These are phyloP conservation scores for Leptinotarsa defecta DNA, from an alignment of 1,140 invertebrate genomes.

Conservation along the genomic window DNA sequence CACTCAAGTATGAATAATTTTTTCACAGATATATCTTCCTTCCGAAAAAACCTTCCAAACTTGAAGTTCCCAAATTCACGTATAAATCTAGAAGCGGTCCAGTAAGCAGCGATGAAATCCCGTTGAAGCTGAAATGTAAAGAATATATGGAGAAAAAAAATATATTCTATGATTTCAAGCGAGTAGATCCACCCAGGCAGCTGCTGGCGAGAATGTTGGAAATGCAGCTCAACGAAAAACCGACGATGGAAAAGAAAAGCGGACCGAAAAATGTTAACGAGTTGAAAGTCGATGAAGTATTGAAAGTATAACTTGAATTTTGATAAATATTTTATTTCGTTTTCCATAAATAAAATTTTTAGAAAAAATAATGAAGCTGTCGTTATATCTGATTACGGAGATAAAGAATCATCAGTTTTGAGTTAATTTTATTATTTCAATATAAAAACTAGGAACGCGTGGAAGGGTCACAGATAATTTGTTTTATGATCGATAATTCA, in stretches of 20 bases:
- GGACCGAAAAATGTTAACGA: background rate
- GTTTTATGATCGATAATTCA: too few species aligned
- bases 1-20: constrained; percentile 3
- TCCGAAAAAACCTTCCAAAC: background rate
- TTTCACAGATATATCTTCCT: constrained; percentile 19
- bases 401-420: too few species aligned
- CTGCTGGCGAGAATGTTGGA: constrained; percentile 45
- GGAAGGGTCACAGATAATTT: too few species aligned
- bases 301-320: background rate
- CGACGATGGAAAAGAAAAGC: constrained; percentile 31
- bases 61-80: background rate
- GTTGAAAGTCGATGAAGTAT: background rate
- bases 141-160: constrained; percentile 49
- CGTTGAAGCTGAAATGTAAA: constrained; percentile 39
- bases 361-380: too few species aligned
- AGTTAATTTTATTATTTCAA: too few species aligned
- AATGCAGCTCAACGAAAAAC: constrained; percentile 41
- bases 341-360: too few species aligned
- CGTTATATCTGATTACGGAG: too few species aligned
- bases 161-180: constrained; percentile 44
- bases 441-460: too few species aligned
- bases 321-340: background rate
- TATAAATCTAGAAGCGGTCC: constrained; percentile 42
- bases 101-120: constrained; percentile 39
- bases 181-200: constrained; percentile 40